Conservation (phyloP, 2,113 vertebrate genomes). For the Platysternon megacephalum region DNA sequence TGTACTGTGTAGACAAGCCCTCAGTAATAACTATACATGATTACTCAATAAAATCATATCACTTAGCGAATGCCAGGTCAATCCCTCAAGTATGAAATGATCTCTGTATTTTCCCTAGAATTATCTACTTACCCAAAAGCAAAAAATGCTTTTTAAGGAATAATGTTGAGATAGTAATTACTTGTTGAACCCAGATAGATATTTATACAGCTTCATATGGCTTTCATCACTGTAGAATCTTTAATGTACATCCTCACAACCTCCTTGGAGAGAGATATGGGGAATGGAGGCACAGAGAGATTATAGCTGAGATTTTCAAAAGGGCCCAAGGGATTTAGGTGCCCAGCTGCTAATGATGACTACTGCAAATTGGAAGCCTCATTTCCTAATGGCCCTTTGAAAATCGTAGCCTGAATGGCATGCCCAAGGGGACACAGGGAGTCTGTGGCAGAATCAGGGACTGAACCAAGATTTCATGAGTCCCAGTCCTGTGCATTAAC, state of each 20-base stretch:
- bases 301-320: conserved; percentile 60
- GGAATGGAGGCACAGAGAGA: conserved; percentile 30
- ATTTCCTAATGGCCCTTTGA: not conserved
- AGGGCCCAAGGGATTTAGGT: conserved; percentile 47
- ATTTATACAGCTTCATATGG: not conserved
- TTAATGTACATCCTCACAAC: not conserved
- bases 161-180: not conserved
- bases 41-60: conserved; percentile 64
- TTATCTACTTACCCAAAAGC: conserved; percentile 53
- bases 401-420: not conserved
- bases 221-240: not conserved
- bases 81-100: conserved; percentile 64
- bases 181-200: conserved; percentile 23
- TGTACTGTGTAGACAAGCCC: not conserved
- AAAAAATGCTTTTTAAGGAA: conserved; percentile 36
- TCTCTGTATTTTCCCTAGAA: conserved; percentile 70
- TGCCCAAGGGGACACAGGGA: not conserved
- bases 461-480: not conserved
- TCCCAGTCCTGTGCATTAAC: not conserved
- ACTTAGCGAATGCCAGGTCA: conserved; percentile 33
- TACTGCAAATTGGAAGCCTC: no score
- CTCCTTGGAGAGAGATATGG: not conserved
- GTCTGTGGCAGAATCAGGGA: not conserved
- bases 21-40: conserved; percentile 53
- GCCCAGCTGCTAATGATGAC: not conserved